Base-by-base conservation (phyloP, 1,140 invertebrate genomes). In the Chironomus tepperi region DNA sequence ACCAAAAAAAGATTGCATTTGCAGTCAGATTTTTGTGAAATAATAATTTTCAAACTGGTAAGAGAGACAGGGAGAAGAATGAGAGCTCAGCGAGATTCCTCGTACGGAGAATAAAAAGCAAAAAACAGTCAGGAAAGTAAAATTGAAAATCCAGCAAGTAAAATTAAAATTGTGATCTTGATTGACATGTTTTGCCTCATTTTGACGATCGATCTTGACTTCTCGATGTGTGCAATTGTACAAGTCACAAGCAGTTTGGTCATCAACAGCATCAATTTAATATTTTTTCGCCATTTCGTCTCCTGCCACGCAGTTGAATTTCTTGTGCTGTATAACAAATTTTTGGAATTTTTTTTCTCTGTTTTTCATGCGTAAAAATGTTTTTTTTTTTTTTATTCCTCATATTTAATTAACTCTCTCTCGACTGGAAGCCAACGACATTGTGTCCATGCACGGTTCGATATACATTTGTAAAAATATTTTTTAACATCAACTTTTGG, bases 141-240 rank as follows among this genome's bases (percentile, higher is more conserved):
- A 47, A 47, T 47, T 47, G 8, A 47, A 9, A 47, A 47, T 34
- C 24, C 24, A 34, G 24, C 12, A 15, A 19, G 18, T 18, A 70
- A 6, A 70, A 19, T 21, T 21, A 16, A 70, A 19, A 70, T 70
- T 70, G 65, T 70, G 65, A 19, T 70, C 65, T 70, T 70, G 65
- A 70, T 70, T 70, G 65, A 70, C 65, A 70, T 70, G 65, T 70
- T 70, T 70, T 70, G 65, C 65, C 65, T 70, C 65, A 70, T 19
- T 70, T 70, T 70, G 65, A 70, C 65, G 65, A 70, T 70, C 16
- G 19, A 19, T 70, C 16, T 18, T 70, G 65, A 70, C 19, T 18
- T 70, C 9, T 70, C 19, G 16, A 18, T 8, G 19, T 70, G 16
- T 18, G 18, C 16, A 70, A 70, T 70, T 70, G 65, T 18, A 19